These are phyloP conservation scores for Aplysina aerophoba DNA, from an alignment of 37 sponge, comb jelly and placozoan species.

Conservation along the genomic window DNA sequence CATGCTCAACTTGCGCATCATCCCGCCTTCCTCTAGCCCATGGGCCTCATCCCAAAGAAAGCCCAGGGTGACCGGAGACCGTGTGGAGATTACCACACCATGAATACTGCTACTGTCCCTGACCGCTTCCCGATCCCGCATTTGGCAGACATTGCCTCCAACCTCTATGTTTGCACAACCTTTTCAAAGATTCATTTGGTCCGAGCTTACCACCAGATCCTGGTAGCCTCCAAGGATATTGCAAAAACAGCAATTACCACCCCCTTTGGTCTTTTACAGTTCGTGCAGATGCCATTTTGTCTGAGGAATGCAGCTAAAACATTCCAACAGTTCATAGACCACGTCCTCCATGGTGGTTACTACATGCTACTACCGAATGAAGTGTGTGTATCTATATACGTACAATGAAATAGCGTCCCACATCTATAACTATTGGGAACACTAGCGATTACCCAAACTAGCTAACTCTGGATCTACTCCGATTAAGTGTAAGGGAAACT, in stretches of 20 bases:
- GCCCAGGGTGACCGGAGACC: constrained; percentile 65
- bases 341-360: too few species aligned
- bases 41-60: constrained; percentile 54
- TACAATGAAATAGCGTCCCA: too few species aligned
- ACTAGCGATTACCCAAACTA: too few species aligned
- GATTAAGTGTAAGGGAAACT: too few species aligned
- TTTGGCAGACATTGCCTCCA: constrained; percentile 53
- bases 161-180: constrained; percentile 46
- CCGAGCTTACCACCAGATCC: constrained; percentile 56
- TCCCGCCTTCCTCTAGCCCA: constrained; percentile 43
- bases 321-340: constrained; percentile 52
- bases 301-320: constrained; percentile 57
- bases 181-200: constrained; percentile 70
- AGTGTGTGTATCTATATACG: too few species aligned
- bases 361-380: too few species aligned
- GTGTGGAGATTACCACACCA: constrained; percentile 73
- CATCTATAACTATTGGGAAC: too few species aligned
- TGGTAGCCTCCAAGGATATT: constrained; percentile 45
- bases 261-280: constrained; percentile 64
- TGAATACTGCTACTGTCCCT: constrained; percentile 56
- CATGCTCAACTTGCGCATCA: constrained; percentile 52
- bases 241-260: constrained; percentile 59
- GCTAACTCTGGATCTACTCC: too few species aligned
- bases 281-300: constrained; percentile 49
- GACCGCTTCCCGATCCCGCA: constrained; percentile 71